Percentiles rank a stretch among this genome's conserved stretches.
Conservation (phyloP, 2,888 invertebrate genomes). For the Dryobotodes eremita region DNA sequence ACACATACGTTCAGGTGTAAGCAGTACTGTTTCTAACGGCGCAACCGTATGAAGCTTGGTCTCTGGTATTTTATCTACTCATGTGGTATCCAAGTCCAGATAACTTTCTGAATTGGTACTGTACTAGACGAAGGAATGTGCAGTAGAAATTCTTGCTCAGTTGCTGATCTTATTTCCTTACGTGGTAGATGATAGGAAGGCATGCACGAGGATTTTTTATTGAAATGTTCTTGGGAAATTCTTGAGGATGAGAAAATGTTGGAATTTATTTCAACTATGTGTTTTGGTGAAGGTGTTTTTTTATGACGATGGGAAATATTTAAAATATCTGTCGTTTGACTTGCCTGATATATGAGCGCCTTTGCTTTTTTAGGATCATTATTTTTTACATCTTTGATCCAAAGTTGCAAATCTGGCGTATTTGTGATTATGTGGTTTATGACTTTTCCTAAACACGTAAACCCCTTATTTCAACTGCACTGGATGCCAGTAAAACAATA, state of each 20-base stretch:
- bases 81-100: conserved; percentile 22
- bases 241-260: conserved; percentile 5
- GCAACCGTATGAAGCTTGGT: neutral
- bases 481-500: neutral
- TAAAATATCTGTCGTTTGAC: neutral
- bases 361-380: neutral
- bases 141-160: conserved; percentile 39
- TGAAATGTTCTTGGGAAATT: conserved; percentile 12
- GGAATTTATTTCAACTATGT: neutral
- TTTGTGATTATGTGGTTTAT: neutral
- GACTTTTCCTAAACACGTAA: neutral
- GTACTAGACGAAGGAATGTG: conserved; percentile 46
- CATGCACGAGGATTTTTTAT: neutral
- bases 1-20: no score
- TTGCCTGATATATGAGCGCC: neutral
- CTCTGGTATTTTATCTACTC: conserved; percentile 29
- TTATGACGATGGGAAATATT: neutral
- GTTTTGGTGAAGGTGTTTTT: neutral
- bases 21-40: neutral
- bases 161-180: conserved; percentile 52
- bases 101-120: conserved; percentile 55
- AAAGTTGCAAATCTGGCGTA: neutral
- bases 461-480: neutral
- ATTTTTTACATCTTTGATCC: neutral
- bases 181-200: conserved; percentile 4